These are phyloP conservation scores for Coptodon bakossiorum DNA, from an alignment of 2,113 vertebrate species.

Conservation along the genomic window DNA sequence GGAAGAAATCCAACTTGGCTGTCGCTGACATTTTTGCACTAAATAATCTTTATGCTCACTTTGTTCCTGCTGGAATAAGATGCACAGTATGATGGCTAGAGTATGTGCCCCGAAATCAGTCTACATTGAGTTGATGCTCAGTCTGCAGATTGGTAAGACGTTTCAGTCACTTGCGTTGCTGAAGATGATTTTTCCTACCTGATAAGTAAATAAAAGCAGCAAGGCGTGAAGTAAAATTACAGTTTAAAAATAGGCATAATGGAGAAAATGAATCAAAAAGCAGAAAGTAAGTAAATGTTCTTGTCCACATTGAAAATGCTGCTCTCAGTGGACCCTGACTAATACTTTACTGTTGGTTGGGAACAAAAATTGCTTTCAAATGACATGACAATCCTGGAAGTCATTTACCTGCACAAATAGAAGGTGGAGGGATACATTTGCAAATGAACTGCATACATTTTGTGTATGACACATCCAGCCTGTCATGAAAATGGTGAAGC, in stretches of 20 bases:
- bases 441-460: not conserved
- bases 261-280: not conserved
- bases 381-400: not conserved
- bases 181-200: not conserved
- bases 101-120: not conserved
- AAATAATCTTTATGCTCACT: not conserved
- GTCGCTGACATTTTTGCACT: not conserved
- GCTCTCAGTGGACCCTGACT: not conserved
- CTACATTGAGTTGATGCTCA: not conserved
- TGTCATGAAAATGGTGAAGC: not conserved
- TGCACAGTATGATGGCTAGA: not conserved
- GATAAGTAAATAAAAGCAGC: not conserved
- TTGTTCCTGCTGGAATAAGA: not conserved
- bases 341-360: not conserved
- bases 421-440: not conserved
- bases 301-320: not conserved
- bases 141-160: not conserved
- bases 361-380: not conserved
- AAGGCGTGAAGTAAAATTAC: not conserved
- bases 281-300: not conserved
- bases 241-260: not conserved
- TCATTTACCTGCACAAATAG: not conserved
- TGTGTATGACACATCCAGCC: not conserved
- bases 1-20: not conserved
- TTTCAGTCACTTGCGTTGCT: not conserved